A percentile compares a stretch with the other conserved stretches of the same genome.
These are phyloP conservation scores for Virgularia gustaviana DNA, from an alignment of 92 coral and sea anemone genomes.

Conservation along the genomic window DNA sequence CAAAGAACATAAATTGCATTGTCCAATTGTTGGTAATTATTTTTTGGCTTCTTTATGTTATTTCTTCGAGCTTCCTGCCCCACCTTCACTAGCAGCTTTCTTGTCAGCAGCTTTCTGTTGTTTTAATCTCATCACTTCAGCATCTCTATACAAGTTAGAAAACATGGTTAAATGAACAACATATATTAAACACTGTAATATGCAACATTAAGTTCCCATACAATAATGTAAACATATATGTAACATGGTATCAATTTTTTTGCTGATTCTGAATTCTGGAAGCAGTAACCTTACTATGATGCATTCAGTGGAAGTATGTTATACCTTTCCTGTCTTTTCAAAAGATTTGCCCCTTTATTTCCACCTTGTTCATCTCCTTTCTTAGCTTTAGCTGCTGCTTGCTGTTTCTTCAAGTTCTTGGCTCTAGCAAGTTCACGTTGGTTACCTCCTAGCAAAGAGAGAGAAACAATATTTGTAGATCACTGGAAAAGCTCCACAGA, in stretches of 20 bases:
- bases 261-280: background rate
- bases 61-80: constrained; percentile 33
- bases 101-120: constrained; percentile 72
- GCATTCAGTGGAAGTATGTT: background rate
- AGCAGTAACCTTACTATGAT: background rate
- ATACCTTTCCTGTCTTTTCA: constrained; percentile 68
- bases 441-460: constrained; percentile 72
- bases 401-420: constrained; percentile 63
- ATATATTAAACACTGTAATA: too few species aligned
- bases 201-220: too few species aligned
- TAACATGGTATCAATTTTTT: background rate
- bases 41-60: too few species aligned
- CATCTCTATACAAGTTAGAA: constrained; percentile 67
- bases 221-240: background rate
- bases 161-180: too few species aligned
- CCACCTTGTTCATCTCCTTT: constrained; percentile 39
- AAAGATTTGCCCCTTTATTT: constrained; percentile 50
- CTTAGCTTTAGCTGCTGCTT: constrained; percentile 34
- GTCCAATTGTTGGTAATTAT: too few species aligned
- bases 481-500: too few species aligned
- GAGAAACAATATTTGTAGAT: too few species aligned
- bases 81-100: constrained; percentile 58
- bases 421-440: constrained; percentile 76
- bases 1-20: too few species aligned
- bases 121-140: constrained; percentile 69